Evolutionary conservation across 2,888 invertebrate species (phyloP), one percentile per base, ranked within the genome.

Genomic region (Steinernema hermaphroditum): DNA sequence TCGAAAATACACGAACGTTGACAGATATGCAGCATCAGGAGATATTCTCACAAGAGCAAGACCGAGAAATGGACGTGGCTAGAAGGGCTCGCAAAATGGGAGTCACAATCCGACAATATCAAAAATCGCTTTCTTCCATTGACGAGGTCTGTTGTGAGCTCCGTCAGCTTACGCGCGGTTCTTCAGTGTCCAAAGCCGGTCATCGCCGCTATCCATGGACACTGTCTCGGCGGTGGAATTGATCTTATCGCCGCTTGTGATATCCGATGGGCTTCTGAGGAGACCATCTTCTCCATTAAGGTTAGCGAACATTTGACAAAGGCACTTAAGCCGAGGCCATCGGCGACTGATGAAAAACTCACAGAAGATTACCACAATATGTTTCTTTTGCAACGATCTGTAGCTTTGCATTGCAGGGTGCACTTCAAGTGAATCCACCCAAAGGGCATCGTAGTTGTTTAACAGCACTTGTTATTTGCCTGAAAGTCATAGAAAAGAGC

Each of bases 231-330:
- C 0, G 96, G 92, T 0, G 97, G 93, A 0, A 90, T 96, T 0
- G 93, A 96, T 87, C 88, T 98, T 75, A 91, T 94, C 71, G 91
- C 93, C 1, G 92, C 94, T 0, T 92, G 93, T 70, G 98, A 98
- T 88, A 93, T 98, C 78, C 91, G 95, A 75, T 94, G 93, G 85
- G 94, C 94, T 86, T 91, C 94, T 0, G 89, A 91, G 83, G 95
- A 96, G 88, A 92, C 96, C 0, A 93, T 92, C 91, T 95, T 95
- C 86, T 92, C 92, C 89, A 91, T 97, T 0, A 96, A 96, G 87
- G 90, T 88, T 78, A 54, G 71, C 19, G 24, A 46, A 71, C 34
- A 4, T 9, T 19, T 68, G 6, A n/a, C n/a, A n/a, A n/a, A n/a
- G n/a, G 41, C 32, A 8, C 27, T 1, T 27, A 22, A n/a, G 50